These are phyloP conservation scores for Nematostella vectensis DNA, from an alignment of 92 coral and sea anemone genomes.

Conservation along the genomic window DNA sequence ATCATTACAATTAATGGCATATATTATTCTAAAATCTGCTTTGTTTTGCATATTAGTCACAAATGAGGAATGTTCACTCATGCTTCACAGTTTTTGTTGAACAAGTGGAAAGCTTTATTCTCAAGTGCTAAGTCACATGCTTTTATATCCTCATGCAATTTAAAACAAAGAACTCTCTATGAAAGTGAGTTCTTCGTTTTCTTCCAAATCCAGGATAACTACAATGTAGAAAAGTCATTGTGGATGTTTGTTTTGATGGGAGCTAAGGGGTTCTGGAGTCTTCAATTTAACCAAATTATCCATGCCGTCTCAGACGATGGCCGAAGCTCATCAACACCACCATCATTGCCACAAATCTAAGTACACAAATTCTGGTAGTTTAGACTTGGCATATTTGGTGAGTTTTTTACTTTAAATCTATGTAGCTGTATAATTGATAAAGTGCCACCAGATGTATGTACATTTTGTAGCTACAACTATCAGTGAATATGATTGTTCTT, in stretches of 20 bases:
- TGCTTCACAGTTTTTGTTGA: background rate
- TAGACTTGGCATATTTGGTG: slow-evolving; percentile 28
- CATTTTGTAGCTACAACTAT: background rate
- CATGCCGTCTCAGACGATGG: background rate
- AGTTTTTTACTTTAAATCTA: background rate
- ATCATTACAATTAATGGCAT: background rate
- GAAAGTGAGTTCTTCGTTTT: too few relatives aligned
- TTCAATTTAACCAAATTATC: background rate
- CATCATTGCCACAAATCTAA: background rate
- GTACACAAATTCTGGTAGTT: slow-evolving; percentile 9
- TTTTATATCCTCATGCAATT: too few relatives aligned
- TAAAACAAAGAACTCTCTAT: too few relatives aligned
- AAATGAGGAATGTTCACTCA: background rate
- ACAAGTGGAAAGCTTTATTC: too few relatives aligned
- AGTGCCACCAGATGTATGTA: too few relatives aligned
- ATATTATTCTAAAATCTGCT: too few relatives aligned
- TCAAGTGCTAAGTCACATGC: too few relatives aligned
- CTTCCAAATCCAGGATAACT: too few relatives aligned
- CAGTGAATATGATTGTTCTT: background rate
- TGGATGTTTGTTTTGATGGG: too few relatives aligned
- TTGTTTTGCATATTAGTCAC: background rate
- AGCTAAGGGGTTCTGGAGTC: too few relatives aligned
- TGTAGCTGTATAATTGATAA: background rate
- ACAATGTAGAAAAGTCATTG: too few relatives aligned
- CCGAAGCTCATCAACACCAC: background rate